Conservation (phyloP, 2,113 vertebrate species). For the Melanerpes formicivorus region DNA sequence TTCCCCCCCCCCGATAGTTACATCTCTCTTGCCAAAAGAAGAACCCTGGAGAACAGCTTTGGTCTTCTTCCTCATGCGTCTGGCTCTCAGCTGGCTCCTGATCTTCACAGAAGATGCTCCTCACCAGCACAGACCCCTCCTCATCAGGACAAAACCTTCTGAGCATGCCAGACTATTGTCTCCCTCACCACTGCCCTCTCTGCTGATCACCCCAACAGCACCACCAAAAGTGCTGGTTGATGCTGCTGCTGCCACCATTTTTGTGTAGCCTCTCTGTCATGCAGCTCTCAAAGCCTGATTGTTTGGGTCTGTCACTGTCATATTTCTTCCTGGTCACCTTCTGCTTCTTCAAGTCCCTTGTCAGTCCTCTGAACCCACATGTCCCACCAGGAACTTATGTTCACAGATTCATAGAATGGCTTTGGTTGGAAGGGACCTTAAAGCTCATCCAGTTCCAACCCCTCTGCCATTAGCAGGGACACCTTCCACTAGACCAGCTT, state of each 20-base stretch:
- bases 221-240: background rate
- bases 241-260: background rate
- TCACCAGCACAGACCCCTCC: background rate
- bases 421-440: too few relatives aligned
- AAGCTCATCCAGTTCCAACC: too few relatives aligned
- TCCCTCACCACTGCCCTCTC: background rate
- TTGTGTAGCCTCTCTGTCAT: background rate
- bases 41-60: background rate
- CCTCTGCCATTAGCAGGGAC: too few relatives aligned
- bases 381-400: background rate
- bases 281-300: background rate
- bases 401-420: too few relatives aligned
- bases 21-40: background rate
- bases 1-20: background rate
- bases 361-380: background rate
- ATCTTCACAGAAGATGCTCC: background rate
- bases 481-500: too few relatives aligned
- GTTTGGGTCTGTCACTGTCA: background rate
- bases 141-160: background rate
- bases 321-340: background rate
- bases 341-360: background rate
- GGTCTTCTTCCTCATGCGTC: background rate
- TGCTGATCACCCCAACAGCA: accelerated
- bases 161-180: background rate
- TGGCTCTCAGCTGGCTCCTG: background rate